Base-by-base conservation (phyloP, 2,888 invertebrate species). In the Apamea sordens region DNA sequence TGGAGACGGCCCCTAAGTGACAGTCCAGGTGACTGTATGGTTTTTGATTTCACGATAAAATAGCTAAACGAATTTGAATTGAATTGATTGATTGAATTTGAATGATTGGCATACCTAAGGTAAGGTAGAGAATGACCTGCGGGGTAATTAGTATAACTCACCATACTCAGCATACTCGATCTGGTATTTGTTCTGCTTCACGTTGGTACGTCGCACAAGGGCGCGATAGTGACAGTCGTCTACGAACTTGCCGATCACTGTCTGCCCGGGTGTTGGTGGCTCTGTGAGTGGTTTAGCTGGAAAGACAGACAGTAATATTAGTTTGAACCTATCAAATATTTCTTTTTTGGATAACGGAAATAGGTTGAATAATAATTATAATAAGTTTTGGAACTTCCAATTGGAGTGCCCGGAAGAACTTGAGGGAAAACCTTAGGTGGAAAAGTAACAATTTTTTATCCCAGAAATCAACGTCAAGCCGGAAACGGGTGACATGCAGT, bases 131-230 rank as follows among this genome's bases (percentile, higher is more conserved):
- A n/a, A n/a, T n/a, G n/a, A n/a, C n/a, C n/a, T n/a, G n/a, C n/a
- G n/a, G n/a, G n/a, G n/a, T n/a, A n/a, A n/a, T n/a, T n/a, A n/a
- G n/a, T n/a, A n/a, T 11, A 61, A 90, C 95, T 93, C 15, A 96
- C 96, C 96, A 80, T 90, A 95, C 69, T 96, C 96, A 0, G 95
- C 85, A 65, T 94, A 96, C 79, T 96, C 95, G 2, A 96, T 85
- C 71, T 94, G 87, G 50, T 95, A 96, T 44, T 94, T 95, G 86
- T 95, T 93, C 81, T 89, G 89, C 2, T 90, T 90, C 0, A 93
- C 91, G 75, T 91, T 95, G 41, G 94, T 94, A 0, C 96, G 91
- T 2, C 89, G 92, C 36, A 93, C 93, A 0, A 96, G 87, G 0
- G 96, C 96, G 1, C 96, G 88, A 92, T 95, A 96, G 84, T 92